A percentile compares a stretch with the other conserved stretches of the same genome.
phyloP scores from a whole-genome alignment of 1,140 invertebrate genomes.

The Drosophila quadrilineata region DNA sequence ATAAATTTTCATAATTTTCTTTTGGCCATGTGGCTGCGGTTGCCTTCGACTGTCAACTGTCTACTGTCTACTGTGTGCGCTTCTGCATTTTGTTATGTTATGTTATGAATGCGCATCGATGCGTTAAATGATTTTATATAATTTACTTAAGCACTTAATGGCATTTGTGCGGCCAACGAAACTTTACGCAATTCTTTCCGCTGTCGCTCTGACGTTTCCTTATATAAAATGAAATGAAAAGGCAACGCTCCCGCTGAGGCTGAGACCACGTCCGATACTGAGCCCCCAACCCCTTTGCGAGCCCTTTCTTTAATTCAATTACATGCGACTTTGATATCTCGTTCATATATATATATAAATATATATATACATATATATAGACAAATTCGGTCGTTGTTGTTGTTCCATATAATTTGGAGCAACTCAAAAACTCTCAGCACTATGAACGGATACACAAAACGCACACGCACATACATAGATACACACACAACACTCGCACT shows the following conservation, averaged over 20 bases:
- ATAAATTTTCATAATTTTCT: slow-evolving; percentile 47
- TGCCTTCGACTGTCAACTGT: too few species aligned
- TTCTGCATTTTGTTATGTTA: too few species aligned
- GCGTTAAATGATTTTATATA: slow-evolving; percentile 68
- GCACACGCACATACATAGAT: slow-evolving; percentile 43
- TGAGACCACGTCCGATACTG: too few species aligned
- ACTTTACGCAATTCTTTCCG: slow-evolving; percentile 65
- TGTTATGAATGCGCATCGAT: slow-evolving; percentile 38
- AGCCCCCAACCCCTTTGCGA: too few species aligned
- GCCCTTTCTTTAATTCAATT: slow-evolving; percentile 67
- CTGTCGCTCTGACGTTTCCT: slow-evolving; percentile 21
- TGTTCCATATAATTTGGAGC: slow-evolving; percentile 52
- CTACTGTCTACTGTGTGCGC: too few species aligned
- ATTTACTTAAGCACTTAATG: slow-evolving; percentile 73
- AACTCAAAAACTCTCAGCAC: slow-evolving; percentile 36
- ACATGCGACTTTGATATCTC: too few species aligned
- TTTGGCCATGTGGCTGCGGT: too few species aligned
- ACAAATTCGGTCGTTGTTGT: slow-evolving; percentile 10
- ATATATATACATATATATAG: too few species aligned
- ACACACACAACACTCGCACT: slow-evolving; percentile 26
- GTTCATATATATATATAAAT: too few species aligned
- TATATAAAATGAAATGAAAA: slow-evolving; percentile 51
- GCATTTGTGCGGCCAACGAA: slow-evolving; percentile 46
- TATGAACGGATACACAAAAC: slow-evolving; percentile 68
- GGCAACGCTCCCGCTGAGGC: slow-evolving; percentile 32